Conservation (phyloP, 2,888 invertebrate genomes). For the Drosophila diplacantha region DNA sequence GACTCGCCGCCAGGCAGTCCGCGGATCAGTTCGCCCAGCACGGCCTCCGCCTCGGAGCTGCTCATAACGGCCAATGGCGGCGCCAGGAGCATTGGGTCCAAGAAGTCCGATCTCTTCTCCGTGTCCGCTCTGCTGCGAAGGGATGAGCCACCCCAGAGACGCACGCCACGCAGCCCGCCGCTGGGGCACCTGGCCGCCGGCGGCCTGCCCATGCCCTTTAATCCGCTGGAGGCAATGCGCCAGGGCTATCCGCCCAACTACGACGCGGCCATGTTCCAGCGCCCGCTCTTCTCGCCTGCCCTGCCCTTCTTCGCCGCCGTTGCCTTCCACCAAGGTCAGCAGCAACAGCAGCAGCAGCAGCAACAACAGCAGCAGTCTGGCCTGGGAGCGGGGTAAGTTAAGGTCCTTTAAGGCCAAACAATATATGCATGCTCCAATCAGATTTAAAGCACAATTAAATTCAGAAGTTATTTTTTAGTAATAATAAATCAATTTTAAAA, state of each 20-base stretch:
- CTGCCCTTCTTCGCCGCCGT: conserved; percentile 77
- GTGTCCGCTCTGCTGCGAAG: conserved; percentile 89
- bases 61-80: conserved; percentile 73
- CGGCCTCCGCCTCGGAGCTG: conserved; percentile 74
- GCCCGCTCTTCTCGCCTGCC: conserved; percentile 76
- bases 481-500: background rate
- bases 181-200: conserved; percentile 43
- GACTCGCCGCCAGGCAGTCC: conserved; percentile 82
- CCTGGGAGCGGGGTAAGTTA: conserved; percentile 70
- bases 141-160: conserved; percentile 80
- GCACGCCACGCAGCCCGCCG: conserved; percentile 49
- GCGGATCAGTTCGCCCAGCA: conserved; percentile 68
- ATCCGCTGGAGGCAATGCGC: conserved; percentile 79
- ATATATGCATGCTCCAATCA: no score
- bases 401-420: background rate
- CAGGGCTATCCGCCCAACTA: conserved; percentile 75
- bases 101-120: conserved; percentile 90
- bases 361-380: conserved; percentile 76
- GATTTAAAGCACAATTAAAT: background rate
- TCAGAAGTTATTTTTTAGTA: background rate
- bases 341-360: conserved; percentile 68
- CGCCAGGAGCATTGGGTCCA: conserved; percentile 75
- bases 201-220: conserved; percentile 53
- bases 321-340: conserved; percentile 77
- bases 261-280: conserved; percentile 76